A percentile compares a stretch with the other conserved stretches of the same genome.
Evolutionary conservation across 2,888 invertebrate species (phyloP).

Genomic region (Noctua janthe): DNA sequence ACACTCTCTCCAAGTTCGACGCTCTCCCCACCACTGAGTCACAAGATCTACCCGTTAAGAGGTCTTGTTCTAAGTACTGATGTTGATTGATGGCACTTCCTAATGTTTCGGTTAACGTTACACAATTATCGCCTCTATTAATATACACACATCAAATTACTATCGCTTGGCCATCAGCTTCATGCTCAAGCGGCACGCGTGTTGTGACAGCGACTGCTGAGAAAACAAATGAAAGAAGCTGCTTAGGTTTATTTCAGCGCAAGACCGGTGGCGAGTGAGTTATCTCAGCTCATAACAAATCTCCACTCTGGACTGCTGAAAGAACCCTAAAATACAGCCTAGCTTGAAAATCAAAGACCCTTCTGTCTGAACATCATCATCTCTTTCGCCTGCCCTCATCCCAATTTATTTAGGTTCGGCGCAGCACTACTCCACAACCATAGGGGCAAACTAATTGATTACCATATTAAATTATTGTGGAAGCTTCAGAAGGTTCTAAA

Average conservation of each 20-base stretch:
- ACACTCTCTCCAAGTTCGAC: background rate
- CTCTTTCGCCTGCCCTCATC: no score
- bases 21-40: slow-evolving; percentile 44
- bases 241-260: background rate
- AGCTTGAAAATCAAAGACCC: no score
- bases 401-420: no score
- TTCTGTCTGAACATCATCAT: no score
- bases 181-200: background rate
- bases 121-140: slow-evolving; percentile 40
- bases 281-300: no score
- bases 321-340: background rate
- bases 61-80: slow-evolving; percentile 61
- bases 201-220: background rate
- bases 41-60: slow-evolving; percentile 41
- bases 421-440: no score
- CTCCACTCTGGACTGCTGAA: background rate
- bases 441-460: no score
- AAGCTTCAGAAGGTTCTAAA: no score
- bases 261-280: no score
- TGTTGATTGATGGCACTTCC: slow-evolving; percentile 63
- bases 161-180: background rate
- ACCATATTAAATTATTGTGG: no score
- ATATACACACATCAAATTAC: slow-evolving; percentile 22
- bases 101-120: slow-evolving; percentile 43
- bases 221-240: background rate